phyloP scores from a whole-genome alignment of 92 coral and sea anemone genomes.

The Ricordea florida region DNA sequence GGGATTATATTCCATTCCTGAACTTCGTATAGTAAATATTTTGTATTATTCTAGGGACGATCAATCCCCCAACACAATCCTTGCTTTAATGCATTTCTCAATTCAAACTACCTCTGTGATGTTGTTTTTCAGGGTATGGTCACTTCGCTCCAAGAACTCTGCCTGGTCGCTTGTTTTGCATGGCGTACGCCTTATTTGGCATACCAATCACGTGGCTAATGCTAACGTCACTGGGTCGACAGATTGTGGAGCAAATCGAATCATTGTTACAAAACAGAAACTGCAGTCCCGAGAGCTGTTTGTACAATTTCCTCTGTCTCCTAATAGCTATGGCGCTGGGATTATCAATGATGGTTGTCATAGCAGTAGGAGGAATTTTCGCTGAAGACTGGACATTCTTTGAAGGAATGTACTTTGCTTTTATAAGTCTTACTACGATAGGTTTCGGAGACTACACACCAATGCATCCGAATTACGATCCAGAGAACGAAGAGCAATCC shows the following conservation, averaged over 20 bases:
- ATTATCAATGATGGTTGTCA: conserved; percentile 57
- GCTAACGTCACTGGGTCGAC: conserved; percentile 87
- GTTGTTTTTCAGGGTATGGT: conserved; percentile 84
- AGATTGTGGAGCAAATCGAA: conserved; percentile 78
- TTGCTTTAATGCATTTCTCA: too few species aligned
- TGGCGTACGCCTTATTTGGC: conserved; percentile 88
- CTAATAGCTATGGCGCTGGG: conserved; percentile 61
- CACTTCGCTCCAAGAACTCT: conserved; percentile 77
- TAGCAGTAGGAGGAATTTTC: conserved; percentile 75
- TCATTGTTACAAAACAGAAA: conserved; percentile 50
- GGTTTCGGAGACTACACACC: conserved; percentile 99
- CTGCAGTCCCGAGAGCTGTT: conserved; percentile 41
- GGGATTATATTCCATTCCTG: too few species aligned
- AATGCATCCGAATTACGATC: conserved; percentile 79
- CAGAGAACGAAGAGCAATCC: conserved; percentile 54
- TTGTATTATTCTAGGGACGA: too few species aligned
- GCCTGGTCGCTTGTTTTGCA: conserved; percentile 79
- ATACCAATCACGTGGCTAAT: conserved; percentile 92
- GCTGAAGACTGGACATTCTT: conserved; percentile 93
- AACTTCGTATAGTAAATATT: too few species aligned
- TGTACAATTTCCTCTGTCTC: conserved; percentile 62
- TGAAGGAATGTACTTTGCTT: conserved; percentile 97
- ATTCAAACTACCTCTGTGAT: too few species aligned
- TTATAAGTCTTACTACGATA: conserved; percentile 91
- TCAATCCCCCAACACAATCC: too few species aligned